Percentiles rank a stretch among this genome's conserved stretches.
phyloP scores from a whole-genome alignment of 1,140 invertebrate species.

The Drosophila quadrilineata region DNA sequence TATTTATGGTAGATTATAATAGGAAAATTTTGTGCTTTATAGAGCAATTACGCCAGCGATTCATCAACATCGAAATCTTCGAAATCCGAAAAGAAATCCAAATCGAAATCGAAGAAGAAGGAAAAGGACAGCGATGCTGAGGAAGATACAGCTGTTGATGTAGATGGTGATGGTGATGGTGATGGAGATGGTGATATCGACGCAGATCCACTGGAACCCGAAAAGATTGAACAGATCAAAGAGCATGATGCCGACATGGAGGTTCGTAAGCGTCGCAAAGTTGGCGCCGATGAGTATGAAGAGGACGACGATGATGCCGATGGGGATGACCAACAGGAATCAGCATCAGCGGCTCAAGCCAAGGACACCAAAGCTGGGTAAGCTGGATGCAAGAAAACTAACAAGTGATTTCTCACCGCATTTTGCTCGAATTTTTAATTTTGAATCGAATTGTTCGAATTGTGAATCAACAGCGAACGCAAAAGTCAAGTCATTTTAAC shows the following conservation, averaged over 20 bases:
- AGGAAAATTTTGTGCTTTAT: not conserved
- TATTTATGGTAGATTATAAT: not conserved
- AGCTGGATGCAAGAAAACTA: constrained; percentile 49
- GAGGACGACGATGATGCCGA: constrained; percentile 49
- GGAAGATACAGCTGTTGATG: constrained; percentile 69
- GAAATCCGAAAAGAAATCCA: constrained; percentile 84
- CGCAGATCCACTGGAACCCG: constrained; percentile 58
- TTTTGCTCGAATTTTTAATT: constrained; percentile 63
- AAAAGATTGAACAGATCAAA: constrained; percentile 78
- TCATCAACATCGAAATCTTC: constrained; percentile 33
- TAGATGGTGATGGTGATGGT: constrained; percentile 48
- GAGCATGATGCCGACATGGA: constrained; percentile 76
- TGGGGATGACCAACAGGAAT: not conserved
- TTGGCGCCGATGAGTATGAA: constrained; percentile 65
- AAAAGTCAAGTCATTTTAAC: constrained; percentile 51
- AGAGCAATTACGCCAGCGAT: constrained; percentile 70
- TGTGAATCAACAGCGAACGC: constrained; percentile 21
- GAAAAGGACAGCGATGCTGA: constrained; percentile 88
- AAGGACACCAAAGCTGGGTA: constrained; percentile 73
- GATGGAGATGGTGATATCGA: constrained; percentile 61
- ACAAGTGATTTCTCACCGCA: constrained; percentile 30
- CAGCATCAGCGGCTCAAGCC: constrained; percentile 11
- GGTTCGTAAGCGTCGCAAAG: constrained; percentile 62
- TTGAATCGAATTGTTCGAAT: constrained; percentile 39
- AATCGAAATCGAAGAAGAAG: constrained; percentile 86